Evolutionary conservation across 2,797 vertebrate species (phyloP), one percentile per base, ranked within the genome.

Genomic region (Clarias laeviceps): DNA sequence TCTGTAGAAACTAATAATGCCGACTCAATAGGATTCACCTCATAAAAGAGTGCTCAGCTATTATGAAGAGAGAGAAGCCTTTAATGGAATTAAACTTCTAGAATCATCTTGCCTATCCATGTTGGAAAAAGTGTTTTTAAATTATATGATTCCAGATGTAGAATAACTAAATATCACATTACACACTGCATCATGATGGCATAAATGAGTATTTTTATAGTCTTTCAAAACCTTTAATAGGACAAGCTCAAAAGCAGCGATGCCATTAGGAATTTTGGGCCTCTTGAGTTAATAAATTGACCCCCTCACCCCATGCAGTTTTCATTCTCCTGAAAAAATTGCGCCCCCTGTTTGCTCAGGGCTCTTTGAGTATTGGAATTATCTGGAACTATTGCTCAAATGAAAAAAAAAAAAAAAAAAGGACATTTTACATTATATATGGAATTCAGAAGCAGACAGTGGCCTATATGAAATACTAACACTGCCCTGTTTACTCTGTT

Each of bases 391-490:
- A 45, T 72, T 50, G 24, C 17, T 34, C 45, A 77, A 57, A 78
- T 32, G 5, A 72, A 70, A 22, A 37, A 24, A 57, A 22, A 62
- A n/a, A 40, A 14, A 72, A 61, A 66, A 15, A 5, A 5, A 78
- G 14, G 17, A 34, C 34, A 54, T 17, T 54, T 80, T 72, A 56
- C 4, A 85, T 40, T 64, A 61, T 18, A 27, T 64, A 57, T 3
- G 1, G 5, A 18, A 29, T 54, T 56, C 15, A 56, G 56, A 61
- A 17, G 40, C 22, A 37, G 57, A 37, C 24, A 37, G 22, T 32
- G 14, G 17, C 24, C 54, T 64, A 24, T 45, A 61, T 34, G 45
- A 77, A 83, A 57, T 40, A 45, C n/a, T 37, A 83, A 61, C 82
- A 80, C n/a, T 18, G 15, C 17, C 24, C 54, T 76, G 80, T 57